Evolutionary conservation across 2,888 invertebrate genomes (phyloP).

Genomic region (Ormyrus thymus): DNA sequence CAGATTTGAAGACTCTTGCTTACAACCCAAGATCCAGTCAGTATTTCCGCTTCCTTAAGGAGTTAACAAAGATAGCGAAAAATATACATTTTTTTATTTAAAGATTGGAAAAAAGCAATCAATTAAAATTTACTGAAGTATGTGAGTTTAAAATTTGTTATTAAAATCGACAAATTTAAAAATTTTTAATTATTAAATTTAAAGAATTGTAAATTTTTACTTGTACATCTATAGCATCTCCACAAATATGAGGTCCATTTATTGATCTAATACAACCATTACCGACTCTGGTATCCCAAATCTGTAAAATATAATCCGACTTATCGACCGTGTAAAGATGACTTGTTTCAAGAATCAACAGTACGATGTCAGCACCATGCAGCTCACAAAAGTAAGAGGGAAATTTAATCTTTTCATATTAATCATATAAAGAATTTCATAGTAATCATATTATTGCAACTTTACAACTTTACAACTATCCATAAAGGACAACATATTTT

Average conservation of each 20-base stretch:
- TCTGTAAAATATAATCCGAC: constrained; percentile 67
- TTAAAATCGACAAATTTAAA: too few relatives aligned
- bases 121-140: too few relatives aligned
- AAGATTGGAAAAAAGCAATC: too few relatives aligned
- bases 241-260: constrained; percentile 78
- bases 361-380: constrained; percentile 34
- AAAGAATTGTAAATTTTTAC: constrained; percentile 70
- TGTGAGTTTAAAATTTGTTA: too few relatives aligned
- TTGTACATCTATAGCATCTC: constrained; percentile 78
- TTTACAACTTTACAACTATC: too few relatives aligned
- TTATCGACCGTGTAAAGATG: constrained; percentile 14
- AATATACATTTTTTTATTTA: too few relatives aligned
- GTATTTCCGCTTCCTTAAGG: constrained; percentile 75
- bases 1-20: constrained; percentile 77
- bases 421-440: too few relatives aligned
- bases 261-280: constrained; percentile 78
- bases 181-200: too few relatives aligned
- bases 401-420: not conserved
- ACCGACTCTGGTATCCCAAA: constrained; percentile 78
- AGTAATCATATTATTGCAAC: too few relatives aligned
- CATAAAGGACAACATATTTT: not conserved
- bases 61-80: not conserved
- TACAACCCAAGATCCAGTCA: constrained; percentile 79
- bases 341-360: not conserved
- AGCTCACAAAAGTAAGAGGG: constrained; percentile 2